Evolutionary conservation across 1,140 invertebrate genomes (phyloP).

Genomic region (Drosophila lini): DNA sequence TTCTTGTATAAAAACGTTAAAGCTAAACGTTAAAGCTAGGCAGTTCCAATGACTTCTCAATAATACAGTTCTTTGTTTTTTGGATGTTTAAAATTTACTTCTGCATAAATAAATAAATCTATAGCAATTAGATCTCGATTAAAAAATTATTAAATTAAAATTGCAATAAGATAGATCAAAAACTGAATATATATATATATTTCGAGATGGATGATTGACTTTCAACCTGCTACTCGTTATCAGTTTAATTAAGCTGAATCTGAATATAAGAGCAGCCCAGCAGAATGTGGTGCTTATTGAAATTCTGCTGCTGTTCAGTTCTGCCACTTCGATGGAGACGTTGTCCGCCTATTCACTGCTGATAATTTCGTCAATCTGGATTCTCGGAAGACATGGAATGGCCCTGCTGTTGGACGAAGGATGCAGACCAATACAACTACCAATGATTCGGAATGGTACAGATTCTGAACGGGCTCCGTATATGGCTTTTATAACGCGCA

Average conservation of each 20-base stretch:
- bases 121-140: too few species aligned
- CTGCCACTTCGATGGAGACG: not conserved
- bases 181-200: too few species aligned
- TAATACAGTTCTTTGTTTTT: too few species aligned
- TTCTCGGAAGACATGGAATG: not conserved
- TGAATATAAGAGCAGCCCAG: not conserved
- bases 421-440: not conserved
- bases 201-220: not conserved
- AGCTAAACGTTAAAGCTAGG: too few species aligned
- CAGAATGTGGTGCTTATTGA: not conserved
- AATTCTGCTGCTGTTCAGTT: slow-evolving; percentile 1
- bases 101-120: too few species aligned
- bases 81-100: too few species aligned
- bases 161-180: too few species aligned
- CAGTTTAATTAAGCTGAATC: not conserved
- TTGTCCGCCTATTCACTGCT: not conserved
- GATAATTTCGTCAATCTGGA: not conserved
- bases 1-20: too few species aligned
- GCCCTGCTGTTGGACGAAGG: not conserved
- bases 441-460: not conserved
- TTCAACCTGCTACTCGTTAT: not conserved
- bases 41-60: too few species aligned
- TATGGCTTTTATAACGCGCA: not conserved
- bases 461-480: not conserved
- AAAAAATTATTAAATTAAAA: too few species aligned